A percentile compares a stretch with the other conserved stretches of the same genome.
Conservation (phyloP, 2,113 vertebrate species). For the Etheostoma cragini region DNA sequence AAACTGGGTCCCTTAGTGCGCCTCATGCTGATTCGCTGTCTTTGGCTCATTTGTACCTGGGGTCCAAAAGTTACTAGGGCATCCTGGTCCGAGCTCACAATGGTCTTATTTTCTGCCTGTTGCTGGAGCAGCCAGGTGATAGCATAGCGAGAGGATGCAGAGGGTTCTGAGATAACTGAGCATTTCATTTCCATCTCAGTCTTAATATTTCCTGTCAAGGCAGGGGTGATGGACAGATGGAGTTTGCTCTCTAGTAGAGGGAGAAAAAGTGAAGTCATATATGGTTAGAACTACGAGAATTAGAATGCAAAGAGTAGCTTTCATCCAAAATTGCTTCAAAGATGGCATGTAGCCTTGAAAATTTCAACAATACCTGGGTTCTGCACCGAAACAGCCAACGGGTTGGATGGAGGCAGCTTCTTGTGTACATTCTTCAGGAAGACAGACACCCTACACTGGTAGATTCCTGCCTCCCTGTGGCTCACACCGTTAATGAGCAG, state of each 20-base stretch:
- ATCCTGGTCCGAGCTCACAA: slow-evolving; percentile 69
- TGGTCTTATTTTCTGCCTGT: slow-evolving; percentile 12
- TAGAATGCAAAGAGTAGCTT: neutral
- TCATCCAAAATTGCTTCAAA: neutral
- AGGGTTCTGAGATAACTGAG: slow-evolving; percentile 14
- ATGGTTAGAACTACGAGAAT: slow-evolving; percentile 3
- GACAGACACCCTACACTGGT: slow-evolving; percentile 83
- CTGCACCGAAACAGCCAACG: slow-evolving; percentile 72
- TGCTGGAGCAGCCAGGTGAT: slow-evolving; percentile 76
- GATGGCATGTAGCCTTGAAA: neutral
- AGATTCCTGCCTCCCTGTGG: slow-evolving; percentile 75
- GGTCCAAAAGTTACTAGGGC: slow-evolving; percentile 59
- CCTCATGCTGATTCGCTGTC: slow-evolving; percentile 68
- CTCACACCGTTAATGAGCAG: slow-evolving; percentile 76
- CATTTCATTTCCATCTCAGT: slow-evolving; percentile 74
- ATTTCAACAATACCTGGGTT: slow-evolving; percentile 83
- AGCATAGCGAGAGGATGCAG: slow-evolving; percentile 65
- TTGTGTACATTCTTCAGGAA: slow-evolving; percentile 70
- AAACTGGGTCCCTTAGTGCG: slow-evolving; percentile 62
- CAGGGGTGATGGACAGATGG: slow-evolving; percentile 26
- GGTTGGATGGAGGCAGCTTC: slow-evolving; percentile 73
- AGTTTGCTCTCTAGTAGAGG: slow-evolving; percentile 71
- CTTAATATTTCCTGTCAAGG: slow-evolving; percentile 3
- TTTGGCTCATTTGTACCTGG: neutral
- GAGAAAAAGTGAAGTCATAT: slow-evolving; percentile 20